These are phyloP conservation scores for Aphis craccivora DNA, from an alignment of 1,140 invertebrate species.

Conservation along the genomic window DNA sequence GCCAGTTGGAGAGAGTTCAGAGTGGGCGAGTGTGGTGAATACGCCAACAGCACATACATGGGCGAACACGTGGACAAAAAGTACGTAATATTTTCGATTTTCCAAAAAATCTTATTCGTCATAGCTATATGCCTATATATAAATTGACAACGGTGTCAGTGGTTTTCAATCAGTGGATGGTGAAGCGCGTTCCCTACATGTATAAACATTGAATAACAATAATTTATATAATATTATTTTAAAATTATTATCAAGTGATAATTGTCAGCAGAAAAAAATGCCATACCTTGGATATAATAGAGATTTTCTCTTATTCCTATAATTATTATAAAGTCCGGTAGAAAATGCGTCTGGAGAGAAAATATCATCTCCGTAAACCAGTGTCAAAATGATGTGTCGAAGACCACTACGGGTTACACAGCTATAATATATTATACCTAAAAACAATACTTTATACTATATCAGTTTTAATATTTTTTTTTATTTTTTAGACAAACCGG, in stretches of 20 bases:
- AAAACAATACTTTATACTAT: too few species aligned
- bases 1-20: not conserved
- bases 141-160: not conserved
- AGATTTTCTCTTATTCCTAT: not conserved
- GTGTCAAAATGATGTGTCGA: too few species aligned
- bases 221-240: not conserved
- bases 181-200: too few species aligned
- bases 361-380: too few species aligned
- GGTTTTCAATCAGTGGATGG: not conserved
- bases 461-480: not conserved
- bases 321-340: not conserved
- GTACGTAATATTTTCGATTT: not conserved
- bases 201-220: not conserved
- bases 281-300: not conserved
- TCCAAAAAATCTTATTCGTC: not conserved
- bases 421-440: too few species aligned
- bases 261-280: not conserved
- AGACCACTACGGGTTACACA: too few species aligned
- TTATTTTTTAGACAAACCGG: not conserved
- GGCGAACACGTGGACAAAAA: slow-evolving; percentile 9
- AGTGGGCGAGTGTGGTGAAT: not conserved
- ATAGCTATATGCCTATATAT: not conserved
- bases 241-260: not conserved
- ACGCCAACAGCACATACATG: not conserved
- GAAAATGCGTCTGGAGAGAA: too few species aligned